Evolutionary conservation across 1,140 invertebrate genomes (phyloP).

Genomic region (Platyura marginata): DNA sequence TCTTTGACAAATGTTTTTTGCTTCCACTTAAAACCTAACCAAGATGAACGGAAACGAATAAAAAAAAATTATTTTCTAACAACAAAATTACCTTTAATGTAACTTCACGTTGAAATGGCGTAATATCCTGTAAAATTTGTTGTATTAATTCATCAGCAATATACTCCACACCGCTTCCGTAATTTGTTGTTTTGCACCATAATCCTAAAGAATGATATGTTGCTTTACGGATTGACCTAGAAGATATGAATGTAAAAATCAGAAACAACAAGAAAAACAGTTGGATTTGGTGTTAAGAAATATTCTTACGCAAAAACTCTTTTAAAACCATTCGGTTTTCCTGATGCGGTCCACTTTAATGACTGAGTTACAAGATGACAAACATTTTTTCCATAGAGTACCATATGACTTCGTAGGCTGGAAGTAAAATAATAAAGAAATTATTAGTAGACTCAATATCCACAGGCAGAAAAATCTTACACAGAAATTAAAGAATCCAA

Average conservation of each 20-base stretch:
- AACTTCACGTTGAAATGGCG: conserved; percentile 6
- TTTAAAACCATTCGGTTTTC: background rate
- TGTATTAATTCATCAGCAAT: conserved; percentile 5
- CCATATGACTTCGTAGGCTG: conserved; percentile 2
- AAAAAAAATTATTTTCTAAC: background rate
- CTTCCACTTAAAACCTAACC: conserved; percentile 4
- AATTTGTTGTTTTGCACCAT: conserved; percentile 5
- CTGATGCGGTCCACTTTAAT: background rate
- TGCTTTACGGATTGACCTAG: background rate
- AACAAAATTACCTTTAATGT: conserved; percentile 7
- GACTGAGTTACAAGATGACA: background rate
- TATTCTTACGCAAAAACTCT: background rate
- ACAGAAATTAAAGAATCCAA: conserved; percentile 2
- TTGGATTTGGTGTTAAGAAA: background rate
- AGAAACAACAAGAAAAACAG: background rate
- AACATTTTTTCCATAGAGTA: background rate
- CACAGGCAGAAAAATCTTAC: too few species aligned
- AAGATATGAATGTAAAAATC: background rate
- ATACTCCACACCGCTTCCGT: conserved; percentile 3
- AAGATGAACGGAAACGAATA: background rate
- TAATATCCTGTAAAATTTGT: conserved; percentile 5
- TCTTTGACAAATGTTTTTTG: conserved; percentile 6
- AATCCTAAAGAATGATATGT: background rate
- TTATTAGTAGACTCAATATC: too few species aligned
- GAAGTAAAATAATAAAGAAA: background rate